Conservation (phyloP, 1,140 invertebrate genomes). For the Temnothorax longispinosus region DNA sequence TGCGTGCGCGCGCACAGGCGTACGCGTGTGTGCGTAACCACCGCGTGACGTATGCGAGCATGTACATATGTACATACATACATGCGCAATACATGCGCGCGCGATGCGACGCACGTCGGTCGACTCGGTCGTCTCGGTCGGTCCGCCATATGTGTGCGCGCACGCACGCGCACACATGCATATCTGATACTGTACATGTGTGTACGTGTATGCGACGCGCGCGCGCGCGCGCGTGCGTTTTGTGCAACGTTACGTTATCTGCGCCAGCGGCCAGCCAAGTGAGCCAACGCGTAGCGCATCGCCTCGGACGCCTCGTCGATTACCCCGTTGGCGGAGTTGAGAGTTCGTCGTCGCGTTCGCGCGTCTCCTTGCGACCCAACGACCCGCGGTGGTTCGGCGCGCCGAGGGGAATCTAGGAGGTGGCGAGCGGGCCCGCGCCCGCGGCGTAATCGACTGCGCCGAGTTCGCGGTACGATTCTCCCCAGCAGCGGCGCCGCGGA, state of each 20-base stretch:
- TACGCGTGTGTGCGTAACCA: conserved; percentile 2
- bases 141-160: too few relatives aligned
- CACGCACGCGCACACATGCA: background rate
- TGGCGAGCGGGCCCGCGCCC: too few relatives aligned
- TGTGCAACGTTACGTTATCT: conserved; percentile 31
- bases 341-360: background rate
- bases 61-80: background rate
- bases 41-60: conserved; percentile 53
- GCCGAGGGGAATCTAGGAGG: background rate
- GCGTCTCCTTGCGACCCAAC: background rate
- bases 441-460: background rate
- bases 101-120: too few relatives aligned
- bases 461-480: background rate
- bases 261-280: background rate
- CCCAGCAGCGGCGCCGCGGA: background rate
- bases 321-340: background rate
- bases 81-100: background rate
- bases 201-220: background rate
- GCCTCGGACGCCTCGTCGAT: background rate
- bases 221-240: conserved; percentile 13
- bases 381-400: too few relatives aligned
- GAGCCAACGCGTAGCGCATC: conserved; percentile 15
- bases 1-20: conserved; percentile 13
- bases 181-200: too few relatives aligned
- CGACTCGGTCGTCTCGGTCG: too few relatives aligned